Evolutionary conservation across 1,140 invertebrate genomes (phyloP).

Genomic region (Hypsibius dujardini): DNA sequence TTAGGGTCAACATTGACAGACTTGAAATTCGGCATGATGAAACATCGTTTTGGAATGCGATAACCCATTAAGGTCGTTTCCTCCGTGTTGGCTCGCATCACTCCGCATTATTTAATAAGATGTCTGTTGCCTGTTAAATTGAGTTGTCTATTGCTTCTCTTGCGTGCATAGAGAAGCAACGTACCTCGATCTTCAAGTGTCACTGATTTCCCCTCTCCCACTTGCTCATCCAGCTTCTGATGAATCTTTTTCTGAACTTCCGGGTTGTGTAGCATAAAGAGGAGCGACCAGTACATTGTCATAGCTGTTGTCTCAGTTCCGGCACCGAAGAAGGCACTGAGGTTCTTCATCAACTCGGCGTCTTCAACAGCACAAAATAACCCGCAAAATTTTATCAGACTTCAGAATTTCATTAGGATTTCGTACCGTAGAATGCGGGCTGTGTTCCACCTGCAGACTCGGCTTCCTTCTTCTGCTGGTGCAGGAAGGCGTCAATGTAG

Average conservation of each 20-base stretch:
- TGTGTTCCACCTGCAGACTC: conserved; percentile 16
- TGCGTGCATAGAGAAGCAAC: no score
- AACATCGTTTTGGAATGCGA: conserved; percentile 33
- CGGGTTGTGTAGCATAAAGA: conserved; percentile 26
- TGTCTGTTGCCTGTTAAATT: no score
- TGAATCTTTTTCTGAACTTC: conserved; percentile 29
- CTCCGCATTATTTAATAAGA: conserved; percentile 22
- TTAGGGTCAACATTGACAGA: conserved; percentile 50
- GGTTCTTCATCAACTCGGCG: conserved; percentile 17
- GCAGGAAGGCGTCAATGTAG: conserved; percentile 65
- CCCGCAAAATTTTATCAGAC: neutral
- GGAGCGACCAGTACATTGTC: conserved; percentile 24
- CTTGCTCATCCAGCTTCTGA: conserved; percentile 28
- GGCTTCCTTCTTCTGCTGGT: conserved; percentile 42
- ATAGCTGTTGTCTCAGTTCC: conserved; percentile 28
- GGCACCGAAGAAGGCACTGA: conserved; percentile 26
- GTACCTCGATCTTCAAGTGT: conserved; percentile 18
- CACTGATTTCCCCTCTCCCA: conserved; percentile 23
- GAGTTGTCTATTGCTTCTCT: no score
- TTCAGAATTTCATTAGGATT: neutral
- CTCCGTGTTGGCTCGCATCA: conserved; percentile 31
- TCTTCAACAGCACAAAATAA: neutral
- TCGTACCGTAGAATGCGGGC: conserved; percentile 18
- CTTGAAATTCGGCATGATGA: conserved; percentile 59
- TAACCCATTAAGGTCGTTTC: conserved; percentile 28